phyloP scores from a whole-genome alignment of 2,888 invertebrate genomes.

The Monoplex corrugatus region DNA sequence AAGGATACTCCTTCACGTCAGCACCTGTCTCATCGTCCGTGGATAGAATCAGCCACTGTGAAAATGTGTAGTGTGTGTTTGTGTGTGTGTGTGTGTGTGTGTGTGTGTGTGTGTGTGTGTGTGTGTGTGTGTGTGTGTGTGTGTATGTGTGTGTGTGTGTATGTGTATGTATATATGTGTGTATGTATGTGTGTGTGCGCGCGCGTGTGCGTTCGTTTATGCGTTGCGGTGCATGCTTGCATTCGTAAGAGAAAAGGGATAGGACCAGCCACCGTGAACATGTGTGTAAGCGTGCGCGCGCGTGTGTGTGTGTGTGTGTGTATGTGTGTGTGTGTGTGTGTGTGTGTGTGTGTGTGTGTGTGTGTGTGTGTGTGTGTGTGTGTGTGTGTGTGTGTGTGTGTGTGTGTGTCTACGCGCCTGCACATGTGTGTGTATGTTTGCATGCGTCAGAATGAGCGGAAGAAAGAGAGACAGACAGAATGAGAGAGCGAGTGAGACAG shows the following conservation, averaged over 20 bases:
- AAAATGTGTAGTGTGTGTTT: background rate
- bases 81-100: background rate
- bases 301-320: too few species aligned
- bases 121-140: too few species aligned
- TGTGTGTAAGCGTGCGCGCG: too few species aligned
- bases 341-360: constrained; percentile 1
- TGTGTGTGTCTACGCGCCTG: background rate
- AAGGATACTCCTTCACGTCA: too few species aligned
- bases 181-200: background rate
- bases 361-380: background rate
- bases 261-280: background rate
- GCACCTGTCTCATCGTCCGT: too few species aligned
- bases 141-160: background rate
- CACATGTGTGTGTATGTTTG: background rate
- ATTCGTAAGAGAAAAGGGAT: background rate
- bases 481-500: background rate
- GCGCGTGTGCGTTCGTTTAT: background rate
- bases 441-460: background rate
- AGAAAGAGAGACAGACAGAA: background rate
- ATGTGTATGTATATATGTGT: background rate
- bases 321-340: background rate
- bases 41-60: background rate
- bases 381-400: background rate
- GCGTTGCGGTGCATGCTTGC: background rate
- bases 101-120: too few species aligned